Conservation (phyloP, 2,888 invertebrate species). For the Rhamnusium bicolor region DNA sequence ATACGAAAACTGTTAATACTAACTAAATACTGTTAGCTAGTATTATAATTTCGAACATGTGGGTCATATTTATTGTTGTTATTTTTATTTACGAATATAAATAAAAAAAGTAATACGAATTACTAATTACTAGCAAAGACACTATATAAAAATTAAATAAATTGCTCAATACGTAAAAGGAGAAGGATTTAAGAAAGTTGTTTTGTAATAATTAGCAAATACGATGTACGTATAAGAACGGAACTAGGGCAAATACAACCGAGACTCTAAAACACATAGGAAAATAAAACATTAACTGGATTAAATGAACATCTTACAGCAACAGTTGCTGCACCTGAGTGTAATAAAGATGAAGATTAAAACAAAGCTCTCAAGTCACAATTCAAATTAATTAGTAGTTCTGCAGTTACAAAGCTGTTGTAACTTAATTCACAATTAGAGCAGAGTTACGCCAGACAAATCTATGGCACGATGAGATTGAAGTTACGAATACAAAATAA, state of each 20-base stretch:
- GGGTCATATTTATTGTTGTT: too few relatives aligned
- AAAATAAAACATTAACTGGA: constrained; percentile 50
- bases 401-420: constrained; percentile 59
- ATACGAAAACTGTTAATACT: too few relatives aligned
- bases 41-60: too few relatives aligned
- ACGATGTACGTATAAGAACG: constrained; percentile 25
- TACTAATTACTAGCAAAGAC: too few relatives aligned
- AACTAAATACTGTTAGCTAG: too few relatives aligned
- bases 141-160: constrained; percentile 26
- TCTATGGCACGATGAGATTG: constrained; percentile 49
- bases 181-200: constrained; percentile 33
- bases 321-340: constrained; percentile 56
- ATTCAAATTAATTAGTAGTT: constrained; percentile 62
- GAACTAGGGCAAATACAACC: constrained; percentile 3
- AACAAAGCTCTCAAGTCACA: constrained; percentile 58
- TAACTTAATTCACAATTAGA: constrained; percentile 61
- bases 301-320: constrained; percentile 54
- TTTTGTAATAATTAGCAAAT: constrained; percentile 35
- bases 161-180: constrained; percentile 33
- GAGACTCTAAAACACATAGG: constrained; percentile 12
- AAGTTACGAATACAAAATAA: constrained; percentile 52
- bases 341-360: constrained; percentile 59
- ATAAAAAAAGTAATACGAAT: too few relatives aligned
- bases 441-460: constrained; percentile 49
- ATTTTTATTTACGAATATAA: too few relatives aligned